These are phyloP conservation scores for Desoria tigrina DNA, from an alignment of 2,888 invertebrate species.

Conservation along the genomic window DNA sequence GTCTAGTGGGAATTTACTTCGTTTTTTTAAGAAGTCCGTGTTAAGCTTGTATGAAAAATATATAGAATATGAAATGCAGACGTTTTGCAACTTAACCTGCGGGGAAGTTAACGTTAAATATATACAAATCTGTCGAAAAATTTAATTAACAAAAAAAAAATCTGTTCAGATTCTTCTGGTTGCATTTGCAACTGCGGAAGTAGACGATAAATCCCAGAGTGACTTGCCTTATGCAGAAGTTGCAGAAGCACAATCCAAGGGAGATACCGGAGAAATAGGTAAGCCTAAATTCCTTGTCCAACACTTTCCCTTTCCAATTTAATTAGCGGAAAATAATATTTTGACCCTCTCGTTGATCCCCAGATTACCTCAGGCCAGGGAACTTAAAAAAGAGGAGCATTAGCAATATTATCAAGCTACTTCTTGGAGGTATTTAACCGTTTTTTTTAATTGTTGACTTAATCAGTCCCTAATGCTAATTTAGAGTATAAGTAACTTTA, in stretches of 20 bases:
- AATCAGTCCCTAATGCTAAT: too few relatives aligned
- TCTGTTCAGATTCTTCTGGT: slow-evolving; percentile 36
- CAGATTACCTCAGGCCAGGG: slow-evolving; percentile 28
- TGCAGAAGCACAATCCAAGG: neutral
- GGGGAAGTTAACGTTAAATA: too few relatives aligned
- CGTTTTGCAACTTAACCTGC: too few relatives aligned
- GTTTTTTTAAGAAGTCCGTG: neutral
- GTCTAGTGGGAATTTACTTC: neutral
- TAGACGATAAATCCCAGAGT: slow-evolving; percentile 15
- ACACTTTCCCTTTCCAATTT: too few relatives aligned
- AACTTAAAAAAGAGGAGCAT: slow-evolving; percentile 46
- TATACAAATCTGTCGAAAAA: too few relatives aligned
- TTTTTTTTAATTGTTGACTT: too few relatives aligned
- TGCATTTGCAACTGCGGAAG: slow-evolving; percentile 39
- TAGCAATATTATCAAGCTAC: slow-evolving; percentile 50
- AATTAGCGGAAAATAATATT: too few relatives aligned
- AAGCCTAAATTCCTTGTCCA: neutral
- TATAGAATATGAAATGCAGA: too few relatives aligned
- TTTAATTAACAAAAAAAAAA: too few relatives aligned
- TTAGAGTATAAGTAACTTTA: neutral
- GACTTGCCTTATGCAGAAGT: slow-evolving; percentile 1
- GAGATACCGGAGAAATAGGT: slow-evolving; percentile 29
- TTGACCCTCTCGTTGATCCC: too few relatives aligned
- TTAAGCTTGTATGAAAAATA: too few relatives aligned
- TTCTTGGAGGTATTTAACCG: slow-evolving; percentile 46